phyloP scores from a whole-genome alignment of 1,140 invertebrate species.

The Tetragonula clypearis region DNA sequence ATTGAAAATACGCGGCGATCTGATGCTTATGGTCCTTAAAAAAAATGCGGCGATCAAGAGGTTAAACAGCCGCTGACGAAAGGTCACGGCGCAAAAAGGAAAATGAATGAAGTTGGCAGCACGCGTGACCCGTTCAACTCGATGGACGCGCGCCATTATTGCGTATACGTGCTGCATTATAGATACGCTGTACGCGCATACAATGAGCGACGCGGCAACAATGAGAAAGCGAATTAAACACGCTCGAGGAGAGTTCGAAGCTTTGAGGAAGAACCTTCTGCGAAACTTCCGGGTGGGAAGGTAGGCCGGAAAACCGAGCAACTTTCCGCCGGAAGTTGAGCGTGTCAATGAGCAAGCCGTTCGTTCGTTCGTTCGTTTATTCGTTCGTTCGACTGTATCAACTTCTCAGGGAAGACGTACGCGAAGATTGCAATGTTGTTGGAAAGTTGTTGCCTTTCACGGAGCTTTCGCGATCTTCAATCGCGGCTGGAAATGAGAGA shows the following conservation, averaged over 20 bases:
- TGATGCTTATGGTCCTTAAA: too few species aligned
- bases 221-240: conserved; percentile 17
- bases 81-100: too few species aligned
- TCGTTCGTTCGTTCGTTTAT: too few species aligned
- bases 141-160: too few species aligned
- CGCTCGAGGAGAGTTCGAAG: neutral
- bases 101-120: too few species aligned
- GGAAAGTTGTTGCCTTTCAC: neutral
- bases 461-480: neutral
- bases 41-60: too few species aligned
- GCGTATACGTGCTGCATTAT: too few species aligned
- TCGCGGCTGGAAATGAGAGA: neutral
- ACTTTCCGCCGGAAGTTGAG: neutral
- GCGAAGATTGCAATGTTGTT: neutral
- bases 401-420: neutral
- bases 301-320: neutral
- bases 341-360: neutral
- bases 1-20: too few species aligned
- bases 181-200: too few species aligned
- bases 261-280: neutral
- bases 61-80: too few species aligned
- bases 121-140: too few species aligned
- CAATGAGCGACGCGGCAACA: neutral
- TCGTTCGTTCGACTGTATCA: neutral
- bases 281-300: neutral